Evolutionary conservation across 1,140 invertebrate genomes (phyloP), one percentile per base, ranked within the genome.

Genomic region (Hycleus phaleratus): DNA sequence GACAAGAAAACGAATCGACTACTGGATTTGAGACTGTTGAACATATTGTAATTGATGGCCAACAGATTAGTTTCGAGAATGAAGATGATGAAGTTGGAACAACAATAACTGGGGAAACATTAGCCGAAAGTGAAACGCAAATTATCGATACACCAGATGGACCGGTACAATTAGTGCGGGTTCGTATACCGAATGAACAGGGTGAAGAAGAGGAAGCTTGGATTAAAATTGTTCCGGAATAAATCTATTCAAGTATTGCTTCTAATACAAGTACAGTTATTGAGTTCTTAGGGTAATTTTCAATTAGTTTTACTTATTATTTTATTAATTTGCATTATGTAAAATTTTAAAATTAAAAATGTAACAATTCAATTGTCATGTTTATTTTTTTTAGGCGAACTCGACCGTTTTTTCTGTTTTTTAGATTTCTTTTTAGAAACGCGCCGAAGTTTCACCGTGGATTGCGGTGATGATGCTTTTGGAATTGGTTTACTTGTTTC

Each of bases 1-100:
- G 38, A 45, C 52, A 52, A 7, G 75, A 73, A 55, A 71, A 75
- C 24, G 55, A 70, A 5, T 61, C 74, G 7, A 74, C 74, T 38
- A 66, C 70, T 26, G 60, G 64, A n/a, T 68, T 73, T 3, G 63
- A 59, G 0, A 62, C 60, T n/a, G 76, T 77, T 5, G 73, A 79
- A 58, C 77, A 79, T 67, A 73, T 82, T 5, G 78, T 81, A 11
- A 79, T 81, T 26, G 76, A 82, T 65, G 74, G 74, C 57, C 73
- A 78, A 68, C 68, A 70, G 52, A 65, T 73, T 4, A 68, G 61
- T 25, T 70, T 73, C 55, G 59, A 58, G 10, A 51, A 57, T 18
- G 64, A 60, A 10, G 63, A 72, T n/a, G 71, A 66, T 0, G 63
- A 71, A 3, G 66, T 73, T 10, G 59, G 74, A 18, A 73, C 75